Conservation (phyloP, 2,888 invertebrate species). For the Euzetes globulus region DNA sequence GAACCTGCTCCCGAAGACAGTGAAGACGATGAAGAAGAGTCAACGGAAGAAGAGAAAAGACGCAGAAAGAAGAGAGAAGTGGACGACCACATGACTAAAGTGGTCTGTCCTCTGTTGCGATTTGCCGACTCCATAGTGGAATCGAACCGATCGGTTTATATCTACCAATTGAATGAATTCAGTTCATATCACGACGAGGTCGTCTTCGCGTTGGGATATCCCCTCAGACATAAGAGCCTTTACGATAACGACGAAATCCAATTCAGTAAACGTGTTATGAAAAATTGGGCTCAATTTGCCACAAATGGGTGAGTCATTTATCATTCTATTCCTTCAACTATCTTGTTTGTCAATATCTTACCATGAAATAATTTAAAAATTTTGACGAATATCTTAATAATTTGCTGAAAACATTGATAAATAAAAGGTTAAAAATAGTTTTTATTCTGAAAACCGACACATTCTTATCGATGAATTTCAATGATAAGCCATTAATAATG, state of each 20-base stretch:
- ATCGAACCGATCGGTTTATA: not conserved
- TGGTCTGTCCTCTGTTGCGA: not conserved
- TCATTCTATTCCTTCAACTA: no score
- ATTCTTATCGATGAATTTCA: not conserved
- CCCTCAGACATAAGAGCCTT: constrained; percentile 13
- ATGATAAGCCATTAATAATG: not conserved
- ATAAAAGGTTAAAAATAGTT: not conserved
- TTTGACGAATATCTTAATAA: no score
- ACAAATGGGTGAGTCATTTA: not conserved
- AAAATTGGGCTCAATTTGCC: constrained; percentile 25
- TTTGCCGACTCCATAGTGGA: not conserved
- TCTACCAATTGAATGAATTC: constrained; percentile 14
- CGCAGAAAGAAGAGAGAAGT: not conserved
- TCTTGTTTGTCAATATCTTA: no score
- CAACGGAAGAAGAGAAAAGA: not conserved
- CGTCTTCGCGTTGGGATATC: constrained; percentile 22
- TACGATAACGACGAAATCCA: constrained; percentile 14
- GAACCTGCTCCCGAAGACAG: not conserved
- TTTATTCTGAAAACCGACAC: not conserved
- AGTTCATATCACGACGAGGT: constrained; percentile 15
- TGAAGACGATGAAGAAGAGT: not conserved
- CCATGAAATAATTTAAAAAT: no score
- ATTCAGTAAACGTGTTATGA: constrained; percentile 20
- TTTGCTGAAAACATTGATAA: no score
- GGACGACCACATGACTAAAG: not conserved